Evolutionary conservation across 2,888 invertebrate genomes (phyloP), one percentile per base, ranked within the genome.

Genomic region (Drosophila fulvimacula): DNA sequence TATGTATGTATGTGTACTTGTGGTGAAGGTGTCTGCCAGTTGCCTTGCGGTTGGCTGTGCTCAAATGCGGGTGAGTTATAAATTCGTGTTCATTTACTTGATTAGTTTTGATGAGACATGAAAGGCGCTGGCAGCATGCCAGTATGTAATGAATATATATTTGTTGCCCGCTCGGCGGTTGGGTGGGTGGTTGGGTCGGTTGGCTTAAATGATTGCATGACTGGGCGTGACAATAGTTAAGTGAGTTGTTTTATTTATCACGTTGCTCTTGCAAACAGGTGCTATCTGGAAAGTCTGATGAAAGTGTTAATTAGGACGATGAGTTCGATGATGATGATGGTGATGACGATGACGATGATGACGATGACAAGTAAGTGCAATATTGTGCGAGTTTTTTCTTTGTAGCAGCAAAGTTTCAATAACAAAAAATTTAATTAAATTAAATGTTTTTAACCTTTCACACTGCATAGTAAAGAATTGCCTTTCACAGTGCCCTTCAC

Each of bases 101-200:
- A 89, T 86, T 88, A 86, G 84, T 85, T 89, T 75, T 83, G 83
- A 89, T 83, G 79, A 82, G 82, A 78, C 90, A 85, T 89, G 88
- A 89, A 86, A 89, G 88, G 79, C 67, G 66, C 71, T 84, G 84
- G 76, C 83, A 80, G 74, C 81, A 70, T 88, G 82, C 79, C 72
- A 69, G 67, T 79, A 71, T 78, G 82, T 76, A 83, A 87, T 83
- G 78, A 73, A 82, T 60, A 73, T 60, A 73, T 73, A 76, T 87
- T 83, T 60, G 55, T 34, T 76, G 69, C 57, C 34, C 32, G 32
- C 17, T 53, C 36, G 15, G 27, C 13, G 21, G 62, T 42, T 51
- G 21, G 32, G 13, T 52, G n/a, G n/a, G 21, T 56, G 68, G 39
- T 5, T 11, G 56, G n/a, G n/a, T 17, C 51, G 68, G 39, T 5